Evolutionary conservation across 2,113 vertebrate species (phyloP).

Genomic region (Phaetusa simplex): DNA sequence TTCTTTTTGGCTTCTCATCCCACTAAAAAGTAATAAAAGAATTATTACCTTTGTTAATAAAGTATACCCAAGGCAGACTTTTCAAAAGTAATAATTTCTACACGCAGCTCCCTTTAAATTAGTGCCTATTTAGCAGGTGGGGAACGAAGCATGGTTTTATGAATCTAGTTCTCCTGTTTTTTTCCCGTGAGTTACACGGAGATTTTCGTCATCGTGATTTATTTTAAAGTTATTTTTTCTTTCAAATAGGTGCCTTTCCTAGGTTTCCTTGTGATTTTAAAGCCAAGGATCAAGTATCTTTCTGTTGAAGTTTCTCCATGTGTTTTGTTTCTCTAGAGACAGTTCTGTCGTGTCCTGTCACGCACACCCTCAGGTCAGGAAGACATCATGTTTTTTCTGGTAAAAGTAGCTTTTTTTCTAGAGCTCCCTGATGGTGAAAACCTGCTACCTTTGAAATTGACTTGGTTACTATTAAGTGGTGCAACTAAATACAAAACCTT

Average conservation of each 20-base stretch:
- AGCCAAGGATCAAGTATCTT: neutral
- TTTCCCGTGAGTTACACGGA: neutral
- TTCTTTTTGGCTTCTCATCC: neutral
- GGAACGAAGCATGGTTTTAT: neutral
- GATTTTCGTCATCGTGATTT: neutral
- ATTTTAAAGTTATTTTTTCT: neutral
- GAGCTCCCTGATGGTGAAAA: neutral
- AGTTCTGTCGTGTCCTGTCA: rapidly evolving
- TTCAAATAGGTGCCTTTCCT: neutral
- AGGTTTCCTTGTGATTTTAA: neutral
- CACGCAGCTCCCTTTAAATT: neutral
- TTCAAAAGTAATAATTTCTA: neutral
- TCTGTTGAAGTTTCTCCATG: neutral
- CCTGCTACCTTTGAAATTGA: neutral
- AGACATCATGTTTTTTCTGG: neutral
- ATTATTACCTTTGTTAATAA: neutral
- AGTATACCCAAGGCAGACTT: neutral
- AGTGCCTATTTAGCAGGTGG: neutral
- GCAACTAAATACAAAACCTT: neutral
- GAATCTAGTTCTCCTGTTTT: neutral
- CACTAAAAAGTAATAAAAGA: neutral
- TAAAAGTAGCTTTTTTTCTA: neutral
- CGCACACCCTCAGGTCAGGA: neutral
- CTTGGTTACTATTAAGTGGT: neutral
- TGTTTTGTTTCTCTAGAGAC: neutral